Evolutionary conservation across 1,140 invertebrate species (phyloP), one percentile per base, ranked within the genome.

Genomic region (Bombyx mandarina): DNA sequence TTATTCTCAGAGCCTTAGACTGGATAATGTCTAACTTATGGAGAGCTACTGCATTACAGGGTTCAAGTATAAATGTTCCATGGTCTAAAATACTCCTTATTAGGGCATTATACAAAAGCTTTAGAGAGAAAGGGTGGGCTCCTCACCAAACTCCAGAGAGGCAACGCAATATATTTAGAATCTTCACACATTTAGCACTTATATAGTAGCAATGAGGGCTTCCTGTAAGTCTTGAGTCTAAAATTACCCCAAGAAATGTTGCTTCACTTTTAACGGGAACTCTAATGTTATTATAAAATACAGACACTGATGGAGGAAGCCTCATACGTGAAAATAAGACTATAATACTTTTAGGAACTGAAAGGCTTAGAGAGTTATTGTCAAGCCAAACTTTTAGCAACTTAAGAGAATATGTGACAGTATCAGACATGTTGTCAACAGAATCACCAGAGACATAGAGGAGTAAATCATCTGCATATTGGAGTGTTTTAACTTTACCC

Each of bases 141-240:
- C 52, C 52, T 35, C 66, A 64, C 60, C 61, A 59, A 2, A 63
- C 59, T 42, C 61, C 59, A 35, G 61, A 52, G 7, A 63, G 22
- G 35, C 52, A 22, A 42, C 22, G n/a, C 26, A 53, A 9, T 7
- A 53, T 43, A 53, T 53, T 53, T 42, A 48, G 22, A 48, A 12
- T 48, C 26, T 18, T 10, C 47, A 12, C 47, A 10, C 47, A 48
- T 48, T 48, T 48, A 48, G 47, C 22, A 48, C 10, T 18, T 12
- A 48, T 18, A 48, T 48, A 48, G 10, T 52, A 10, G 26, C 35
- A 52, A 52, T 52, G 50, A 42, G 50, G n/a, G 7, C 18, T 12
- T 12, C 50, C 50, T 52, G 50, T 52, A 22, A 52, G 50, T 45
- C 49, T 60, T 0, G n/a, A 22, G 35, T 52, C 50, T 22, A 52